Base-by-base conservation (phyloP, 2,888 invertebrate species). In the Eristalis tenax region DNA sequence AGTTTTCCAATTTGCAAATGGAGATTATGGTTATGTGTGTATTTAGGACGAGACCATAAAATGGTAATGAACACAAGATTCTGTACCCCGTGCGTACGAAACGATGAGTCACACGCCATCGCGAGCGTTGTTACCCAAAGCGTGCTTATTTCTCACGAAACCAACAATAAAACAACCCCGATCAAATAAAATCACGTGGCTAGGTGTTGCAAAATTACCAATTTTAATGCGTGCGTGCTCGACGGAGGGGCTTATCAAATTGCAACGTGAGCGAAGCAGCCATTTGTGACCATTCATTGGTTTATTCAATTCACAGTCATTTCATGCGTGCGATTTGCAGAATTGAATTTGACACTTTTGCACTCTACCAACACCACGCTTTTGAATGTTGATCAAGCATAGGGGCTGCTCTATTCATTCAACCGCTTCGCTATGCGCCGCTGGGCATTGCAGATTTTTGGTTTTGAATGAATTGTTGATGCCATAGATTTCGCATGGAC, bases 21-120 rank as follows among this genome's bases (percentile, higher is more conserved):
- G 50, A 50, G 50, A 50, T 50, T 50, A 50, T 50, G 50, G 50
- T 50, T 50, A 50, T 50, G 50, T 50, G 50, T 50, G 50, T 50
- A 50, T 50, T 50, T 50, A 50, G 50, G 50, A 50, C 18, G 50
- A 18, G n/a, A 18, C 50, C 50, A 50, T 50, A 50, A 50, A 50
- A 50, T 18, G 50, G 50, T 50, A 50, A 50, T 50, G 50, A 50
- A 50, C 50, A 50, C 18, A 50, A 50, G 50, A 50, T 18, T 50
- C 18, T 50, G 50, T 18, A 18, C 50, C 18, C n/a, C 50, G 50
- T 18, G 13, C 50, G 50, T 50, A n/a, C n/a, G 8, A 18, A 50
- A 8, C 18, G 50, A 50, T 50, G 50, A 50, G 50, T 50, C 50
- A 50, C 18, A 50, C 18, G 38, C 1, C 38, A 11, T 35, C 35